These are phyloP conservation scores for Pangasius djambal DNA, from an alignment of 2,797 vertebrate genomes.

Conservation along the genomic window DNA sequence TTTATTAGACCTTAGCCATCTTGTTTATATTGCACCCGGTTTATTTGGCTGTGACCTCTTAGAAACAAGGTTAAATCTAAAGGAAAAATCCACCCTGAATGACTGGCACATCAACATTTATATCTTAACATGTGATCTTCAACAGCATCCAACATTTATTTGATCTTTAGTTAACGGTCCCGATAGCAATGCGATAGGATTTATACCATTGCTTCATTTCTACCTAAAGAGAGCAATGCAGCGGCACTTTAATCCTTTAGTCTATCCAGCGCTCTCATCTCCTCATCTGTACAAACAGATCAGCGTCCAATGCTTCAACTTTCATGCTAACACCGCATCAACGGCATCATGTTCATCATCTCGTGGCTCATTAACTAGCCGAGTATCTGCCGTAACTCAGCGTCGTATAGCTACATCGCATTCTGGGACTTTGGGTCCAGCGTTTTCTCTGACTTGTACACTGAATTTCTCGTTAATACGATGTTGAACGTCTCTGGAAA, in stretches of 20 bases:
- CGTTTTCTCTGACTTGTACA: too few relatives aligned
- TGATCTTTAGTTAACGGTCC: too few relatives aligned
- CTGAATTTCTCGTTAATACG: background rate
- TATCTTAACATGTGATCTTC: too few relatives aligned
- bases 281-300: background rate
- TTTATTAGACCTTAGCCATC: background rate
- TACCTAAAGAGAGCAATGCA: background rate
- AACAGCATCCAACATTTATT: too few relatives aligned
- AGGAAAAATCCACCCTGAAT: too few relatives aligned
- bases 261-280: background rate
- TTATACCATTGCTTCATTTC: too few relatives aligned
- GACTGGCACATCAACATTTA: too few relatives aligned
- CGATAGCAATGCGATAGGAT: too few relatives aligned
- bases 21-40: too few relatives aligned
- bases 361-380: background rate
- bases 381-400: background rate
- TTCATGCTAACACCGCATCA: background rate
- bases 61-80: too few relatives aligned
- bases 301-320: background rate
- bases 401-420: background rate
- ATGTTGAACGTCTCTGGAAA: background rate
- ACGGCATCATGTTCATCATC: background rate
- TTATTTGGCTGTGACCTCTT: too few relatives aligned
- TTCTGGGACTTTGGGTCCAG: background rate
- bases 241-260: background rate